Percentiles rank a stretch among this genome's conserved stretches.
Conservation (phyloP, 2,113 vertebrate species). For the Struthidea cinerea region DNA sequence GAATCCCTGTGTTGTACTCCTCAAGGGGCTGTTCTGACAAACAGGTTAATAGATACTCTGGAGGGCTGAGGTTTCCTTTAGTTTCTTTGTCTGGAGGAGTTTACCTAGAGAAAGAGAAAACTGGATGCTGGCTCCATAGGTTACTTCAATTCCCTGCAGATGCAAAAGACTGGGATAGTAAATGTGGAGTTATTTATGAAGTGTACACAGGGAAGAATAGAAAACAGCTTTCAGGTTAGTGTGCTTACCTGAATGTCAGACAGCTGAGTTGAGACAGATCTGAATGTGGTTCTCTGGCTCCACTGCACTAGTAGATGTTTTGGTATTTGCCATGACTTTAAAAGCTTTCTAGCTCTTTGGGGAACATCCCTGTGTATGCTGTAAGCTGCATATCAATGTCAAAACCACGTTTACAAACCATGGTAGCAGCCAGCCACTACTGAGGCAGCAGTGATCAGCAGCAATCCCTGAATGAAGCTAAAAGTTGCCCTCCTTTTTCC, state of each 20-base stretch:
- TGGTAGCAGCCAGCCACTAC: fast-evolving
- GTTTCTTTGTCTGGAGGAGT: neutral
- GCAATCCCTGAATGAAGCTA: neutral
- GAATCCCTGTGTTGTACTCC: neutral
- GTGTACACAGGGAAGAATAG: fast-evolving
- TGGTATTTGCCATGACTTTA: neutral
- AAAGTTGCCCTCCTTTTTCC: fast-evolving
- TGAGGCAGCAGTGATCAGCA: neutral
- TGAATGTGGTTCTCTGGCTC: neutral
- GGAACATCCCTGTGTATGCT: neutral
- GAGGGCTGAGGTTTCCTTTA: fast-evolving
- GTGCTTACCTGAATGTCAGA: neutral
- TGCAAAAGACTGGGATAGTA: neutral
- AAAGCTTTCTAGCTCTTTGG: neutral
- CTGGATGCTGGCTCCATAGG: neutral
- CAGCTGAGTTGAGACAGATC: fast-evolving
- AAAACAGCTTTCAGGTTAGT: neutral
- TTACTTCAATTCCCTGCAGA: neutral
- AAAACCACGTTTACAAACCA: neutral
- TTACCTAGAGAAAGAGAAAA: neutral
- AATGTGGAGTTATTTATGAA: neutral
- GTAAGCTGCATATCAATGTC: neutral
- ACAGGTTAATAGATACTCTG: neutral
- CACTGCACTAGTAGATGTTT: neutral
- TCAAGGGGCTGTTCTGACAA: neutral